Evolutionary conservation across 2,797 vertebrate genomes (phyloP), one percentile per base, ranked within the genome.

Genomic region (Echiichthys vipera): DNA sequence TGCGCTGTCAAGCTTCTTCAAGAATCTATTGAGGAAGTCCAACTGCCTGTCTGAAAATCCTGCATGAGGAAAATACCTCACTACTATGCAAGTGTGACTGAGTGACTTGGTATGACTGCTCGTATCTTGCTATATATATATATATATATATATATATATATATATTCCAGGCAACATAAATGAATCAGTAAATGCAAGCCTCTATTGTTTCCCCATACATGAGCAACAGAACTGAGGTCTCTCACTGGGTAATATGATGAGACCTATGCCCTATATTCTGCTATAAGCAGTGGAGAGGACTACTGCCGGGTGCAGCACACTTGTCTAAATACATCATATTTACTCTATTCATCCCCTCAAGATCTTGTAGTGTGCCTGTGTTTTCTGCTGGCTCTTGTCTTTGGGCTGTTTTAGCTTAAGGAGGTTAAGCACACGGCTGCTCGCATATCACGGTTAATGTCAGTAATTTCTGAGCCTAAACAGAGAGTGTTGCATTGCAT

Each of bases 281-380:
- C 29, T 14, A 15, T 34, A 32, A 46, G 68, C 46, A 64, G 29
- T 37, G 64, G 29, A 65, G 57, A 61, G 22, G 17, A 74, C 43
- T 14, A 71, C 65, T 78, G 78, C 50, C 15, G 57, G 65, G 46
- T 62, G 47, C 42, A 70, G 59, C 53, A 51, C 11, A 3, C 78
- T 85, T 91, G 85, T 91, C 86, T 70, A 64, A 84, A 78, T 84
- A 29, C 74, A 91, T 92, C 67, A 89, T 68, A 77, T 86, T 83
- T 84, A 83, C 81, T 84, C 34, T 3, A 64, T 72, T 51, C 65
- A 80, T 77, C 56, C 74, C 76, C 80, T 87, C 34, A 47, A 80
- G 88, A 83, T 46, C 53, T 80, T 14, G 43, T 34, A 55, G 50
- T 65, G 55, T 37, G 45, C 37, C 34, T 53, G 54, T 36, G n/a